Evolutionary conservation across 2,888 invertebrate species (phyloP), one percentile per base, ranked within the genome.

Genomic region (Anorthoa munda): DNA sequence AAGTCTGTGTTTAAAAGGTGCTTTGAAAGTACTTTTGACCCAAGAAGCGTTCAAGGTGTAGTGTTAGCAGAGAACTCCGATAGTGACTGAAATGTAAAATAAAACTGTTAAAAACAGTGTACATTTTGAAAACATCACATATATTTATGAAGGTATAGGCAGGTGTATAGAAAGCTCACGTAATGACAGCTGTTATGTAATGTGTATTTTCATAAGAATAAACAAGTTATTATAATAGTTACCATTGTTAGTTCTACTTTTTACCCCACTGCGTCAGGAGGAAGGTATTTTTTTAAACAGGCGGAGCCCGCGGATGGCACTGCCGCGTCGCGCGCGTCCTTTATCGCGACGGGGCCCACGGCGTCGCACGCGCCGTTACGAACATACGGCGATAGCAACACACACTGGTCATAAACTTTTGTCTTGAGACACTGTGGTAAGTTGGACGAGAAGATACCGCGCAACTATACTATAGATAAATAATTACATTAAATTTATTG

Each of bases 1-100:
- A 97, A 97, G 88, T 94, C 97, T 1, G 97, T 98, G 70, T 98
- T 98, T 88, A 97, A 97, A 78, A 97, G 98, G 76, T 98, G 98
- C 91, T 98, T 98, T 92, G 97, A 98, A 92, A 95, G 97, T 60
- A 98, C 98, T n/a, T 97, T 97, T 88, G 97, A 97, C 86, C 97
- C 97, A 13, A 95, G 95, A 83, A 97, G 97, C 76, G 96, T 97
- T 55, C 96, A 96, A 81, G 96, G 97, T 84, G 94, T 94, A 64
- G 94, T 98, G 58, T 95, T 98, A 86, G 98, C 97, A n/a, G 97
- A 97, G 74, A 97, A 98, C 90, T 98, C 98, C 2, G 98, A 98
- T 88, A 97, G 97, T 89, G 97, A 97, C 78, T 95, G 85, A 90
- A 61, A 72, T 26, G 2, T 55, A 45, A 45, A 48, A 39, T 39